Evolutionary conservation across 2,797 vertebrate genomes (phyloP), one percentile per base, ranked within the genome.

Genomic region (Gymnoscopelus microlampas): DNA sequence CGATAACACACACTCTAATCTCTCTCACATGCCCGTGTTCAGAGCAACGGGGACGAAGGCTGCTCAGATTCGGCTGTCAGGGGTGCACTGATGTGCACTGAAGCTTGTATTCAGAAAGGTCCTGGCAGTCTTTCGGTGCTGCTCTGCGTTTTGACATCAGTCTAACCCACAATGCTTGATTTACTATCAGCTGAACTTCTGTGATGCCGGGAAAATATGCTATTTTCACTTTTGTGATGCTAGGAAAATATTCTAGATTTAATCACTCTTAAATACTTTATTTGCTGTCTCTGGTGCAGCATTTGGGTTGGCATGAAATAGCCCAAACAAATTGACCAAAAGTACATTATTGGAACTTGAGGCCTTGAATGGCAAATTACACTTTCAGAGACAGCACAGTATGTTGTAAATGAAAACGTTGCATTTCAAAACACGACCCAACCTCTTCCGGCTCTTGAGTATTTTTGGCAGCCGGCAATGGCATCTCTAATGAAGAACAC

Each of bases 51-150:
- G 47, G 53, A 67, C 51, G 62, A 63, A 60, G 61, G 44, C 49
- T 53, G 65, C 66, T 78, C 53, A 64, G 56, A 74, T 66, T 63
- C 56, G 66, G 39, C 50, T 60, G 66, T 79, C 70, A 63, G 44
- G 12, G n/a, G 35, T 65, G 63, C 73, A 48, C 32, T 56, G 74
- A 72, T 68, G 70, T 64, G 66, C 58, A 59, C 69, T 70, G 60
- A 66, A 73, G 55, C 65, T 63, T 66, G 51, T 51, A 76, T 74
- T 85, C 51, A 78, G 77, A 85, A 72, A 0, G 9, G 63, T 50
- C 60, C 73, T 73, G 82, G 61, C 82, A 85, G 70, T 65, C 81
- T 79, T 85, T 83, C 83, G 83, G 51, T 66, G 14, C 57, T 48
- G 69, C 73, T 77, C 74, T 86, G 57, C 53, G 50, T 56, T 77